A percentile compares a stretch with the other conserved stretches of the same genome.
Conservation (phyloP, 2,113 vertebrate species). For the Cinclus cinclus region DNA sequence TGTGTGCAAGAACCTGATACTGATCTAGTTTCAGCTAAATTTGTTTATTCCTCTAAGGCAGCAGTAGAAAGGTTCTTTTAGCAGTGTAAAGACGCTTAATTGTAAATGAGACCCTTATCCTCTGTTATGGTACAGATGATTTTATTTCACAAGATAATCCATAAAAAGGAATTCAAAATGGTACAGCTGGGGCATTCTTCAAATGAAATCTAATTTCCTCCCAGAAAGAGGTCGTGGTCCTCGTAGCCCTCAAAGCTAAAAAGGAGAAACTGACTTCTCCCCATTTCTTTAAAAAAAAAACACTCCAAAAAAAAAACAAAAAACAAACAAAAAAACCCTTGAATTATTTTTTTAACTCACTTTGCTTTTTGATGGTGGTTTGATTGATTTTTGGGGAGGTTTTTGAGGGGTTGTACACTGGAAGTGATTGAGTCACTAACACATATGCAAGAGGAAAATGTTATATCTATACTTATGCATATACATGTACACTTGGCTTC, state of each 20-base stretch:
- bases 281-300: background rate
- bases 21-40: background rate
- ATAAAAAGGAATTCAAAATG: background rate
- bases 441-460: background rate
- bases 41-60: background rate
- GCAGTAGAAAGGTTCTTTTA: background rate
- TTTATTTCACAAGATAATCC: background rate
- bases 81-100: background rate
- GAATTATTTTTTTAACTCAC: background rate
- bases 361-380: background rate
- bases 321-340: no score
- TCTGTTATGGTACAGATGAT: background rate
- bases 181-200: background rate
- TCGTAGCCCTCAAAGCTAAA: background rate
- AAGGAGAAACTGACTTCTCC: background rate
- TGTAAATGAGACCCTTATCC: background rate
- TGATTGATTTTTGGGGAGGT: background rate
- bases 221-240: background rate
- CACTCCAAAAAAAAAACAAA: no score
- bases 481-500: background rate
- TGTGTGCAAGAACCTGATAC: background rate
- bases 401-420: background rate
- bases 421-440: background rate
- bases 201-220: background rate
- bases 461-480: background rate